phyloP scores from a whole-genome alignment of 2,113 vertebrate species.

The Lasiurus borealis region DNA sequence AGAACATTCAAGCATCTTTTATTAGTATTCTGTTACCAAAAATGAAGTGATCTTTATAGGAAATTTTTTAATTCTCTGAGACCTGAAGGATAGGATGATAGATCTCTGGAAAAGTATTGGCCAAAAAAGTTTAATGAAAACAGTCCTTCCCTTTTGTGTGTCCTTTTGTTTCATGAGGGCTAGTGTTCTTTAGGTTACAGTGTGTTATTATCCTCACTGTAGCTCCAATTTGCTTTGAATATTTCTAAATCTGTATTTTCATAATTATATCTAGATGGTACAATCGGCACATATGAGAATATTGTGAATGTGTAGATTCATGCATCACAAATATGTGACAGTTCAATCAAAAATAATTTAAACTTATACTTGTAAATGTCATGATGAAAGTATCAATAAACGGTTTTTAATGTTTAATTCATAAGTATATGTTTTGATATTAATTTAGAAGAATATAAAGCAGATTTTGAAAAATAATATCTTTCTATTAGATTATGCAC shows the following conservation, averaged over 20 bases:
- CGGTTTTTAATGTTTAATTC: conserved; percentile 89
- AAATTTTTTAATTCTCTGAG: conserved; percentile 56
- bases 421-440: conserved; percentile 91
- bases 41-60: background rate
- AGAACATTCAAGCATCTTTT: conserved; percentile 13
- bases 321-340: conserved; percentile 74
- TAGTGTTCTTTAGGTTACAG: conserved; percentile 4
- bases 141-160: conserved; percentile 45
- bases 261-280: conserved; percentile 67
- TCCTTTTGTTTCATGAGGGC: conserved; percentile 45
- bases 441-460: conserved; percentile 90
- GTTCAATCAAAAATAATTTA: conserved; percentile 84
- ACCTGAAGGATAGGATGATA: conserved; percentile 37
- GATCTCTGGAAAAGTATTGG: conserved; percentile 21
- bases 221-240: conserved; percentile 55
- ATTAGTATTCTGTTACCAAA: background rate
- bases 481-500: conserved; percentile 91
- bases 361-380: conserved; percentile 81
- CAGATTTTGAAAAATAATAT: conserved; percentile 86
- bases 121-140: conserved; percentile 58
- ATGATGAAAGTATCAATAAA: conserved; percentile 87
- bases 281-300: conserved; percentile 58
- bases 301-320: conserved; percentile 68
- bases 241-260: conserved; percentile 72
- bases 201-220: conserved; percentile 39